Base-by-base conservation (phyloP, 2,797 vertebrate genomes). In the Myripristis jacobus region DNA sequence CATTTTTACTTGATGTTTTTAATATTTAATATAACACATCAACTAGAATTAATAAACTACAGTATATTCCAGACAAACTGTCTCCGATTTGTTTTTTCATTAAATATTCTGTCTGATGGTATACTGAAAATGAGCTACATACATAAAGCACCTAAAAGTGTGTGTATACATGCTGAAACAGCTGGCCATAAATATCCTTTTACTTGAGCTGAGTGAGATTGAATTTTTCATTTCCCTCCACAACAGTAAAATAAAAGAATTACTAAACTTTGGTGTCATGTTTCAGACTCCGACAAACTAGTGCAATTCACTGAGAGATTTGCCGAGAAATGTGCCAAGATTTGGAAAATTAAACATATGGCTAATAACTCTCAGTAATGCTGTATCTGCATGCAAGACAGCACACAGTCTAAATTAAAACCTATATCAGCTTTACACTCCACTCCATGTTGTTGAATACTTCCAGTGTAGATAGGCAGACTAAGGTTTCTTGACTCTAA, bases 1-100 rank as follows among this genome's bases (percentile, higher is more conserved):
- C 80, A 81, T 93, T 93, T 93, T 77, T 89, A 91, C 83, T 90
- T 61, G 81, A 73, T 93, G 90, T 87, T 93, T 93, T 91, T 90
- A 91, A 86, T 89, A 92, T 90, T 88, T 79, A 91, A 70, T 84
- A 91, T 68, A 77, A 81, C 70, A 84, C 79, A 74, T 88, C 64
- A 53, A 82, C 86, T 88, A 92, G 85, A 88, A 72, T 69, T 59
- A 91, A 92, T 88, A 90, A 90, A 93, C 70, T 65, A 67, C 65
- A 82, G 36, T 90, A 86, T 92, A 92, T 90, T 89, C 77, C 83
- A 83, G 68, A 88, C 21, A 41, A 46, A 27, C 15, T 55, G 65
- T 36, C 24, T 73, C 19, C 19, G 51, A 44, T 24, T 16, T 48
- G 21, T 48, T 18, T 59, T 59, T 52, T 53, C 36, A 31, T 34